phyloP scores from a whole-genome alignment of 2,113 vertebrate genomes.

The Etheostoma spectabile region DNA sequence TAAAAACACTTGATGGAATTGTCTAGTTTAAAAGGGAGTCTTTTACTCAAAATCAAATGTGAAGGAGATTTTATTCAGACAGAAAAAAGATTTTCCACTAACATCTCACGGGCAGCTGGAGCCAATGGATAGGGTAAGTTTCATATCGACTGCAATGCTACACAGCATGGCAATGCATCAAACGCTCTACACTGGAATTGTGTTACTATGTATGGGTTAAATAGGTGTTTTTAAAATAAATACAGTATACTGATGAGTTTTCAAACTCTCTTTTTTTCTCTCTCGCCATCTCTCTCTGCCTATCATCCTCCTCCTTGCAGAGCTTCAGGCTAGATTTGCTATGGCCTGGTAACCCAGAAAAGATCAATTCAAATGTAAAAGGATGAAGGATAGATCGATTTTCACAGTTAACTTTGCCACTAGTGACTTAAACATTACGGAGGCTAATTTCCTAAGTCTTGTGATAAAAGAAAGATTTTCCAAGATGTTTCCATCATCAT shows the following conservation, averaged over 20 bases:
- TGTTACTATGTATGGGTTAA: not conserved
- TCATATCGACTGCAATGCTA: conserved; percentile 2
- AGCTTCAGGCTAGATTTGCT: conserved; percentile 28
- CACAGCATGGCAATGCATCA: not conserved
- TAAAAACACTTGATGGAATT: conserved; percentile 27
- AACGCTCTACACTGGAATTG: no score
- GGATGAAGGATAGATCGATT: conserved; percentile 20
- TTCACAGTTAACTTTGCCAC: not conserved
- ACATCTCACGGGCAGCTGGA: conserved; percentile 6
- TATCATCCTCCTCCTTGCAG: conserved; percentile 3
- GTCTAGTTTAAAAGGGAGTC: conserved; percentile 10
- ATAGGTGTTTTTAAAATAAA: not conserved
- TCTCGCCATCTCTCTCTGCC: not conserved
- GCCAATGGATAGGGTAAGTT: not conserved
- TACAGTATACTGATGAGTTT: not conserved
- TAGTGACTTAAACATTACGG: not conserved
- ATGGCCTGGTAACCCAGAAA: conserved; percentile 54
- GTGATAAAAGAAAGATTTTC: not conserved
- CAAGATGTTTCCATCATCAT: not conserved
- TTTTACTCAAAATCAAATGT: conserved; percentile 35
- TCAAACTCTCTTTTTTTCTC: not conserved
- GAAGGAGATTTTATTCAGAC: conserved; percentile 11
- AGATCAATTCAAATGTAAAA: conserved; percentile 23
- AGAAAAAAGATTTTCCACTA: conserved; percentile 17
- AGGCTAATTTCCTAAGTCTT: not conserved